Percentiles rank a stretch among this genome's conserved stretches.
Conservation (phyloP, 2,113 vertebrate species). For the Plestiodon gilberti region DNA sequence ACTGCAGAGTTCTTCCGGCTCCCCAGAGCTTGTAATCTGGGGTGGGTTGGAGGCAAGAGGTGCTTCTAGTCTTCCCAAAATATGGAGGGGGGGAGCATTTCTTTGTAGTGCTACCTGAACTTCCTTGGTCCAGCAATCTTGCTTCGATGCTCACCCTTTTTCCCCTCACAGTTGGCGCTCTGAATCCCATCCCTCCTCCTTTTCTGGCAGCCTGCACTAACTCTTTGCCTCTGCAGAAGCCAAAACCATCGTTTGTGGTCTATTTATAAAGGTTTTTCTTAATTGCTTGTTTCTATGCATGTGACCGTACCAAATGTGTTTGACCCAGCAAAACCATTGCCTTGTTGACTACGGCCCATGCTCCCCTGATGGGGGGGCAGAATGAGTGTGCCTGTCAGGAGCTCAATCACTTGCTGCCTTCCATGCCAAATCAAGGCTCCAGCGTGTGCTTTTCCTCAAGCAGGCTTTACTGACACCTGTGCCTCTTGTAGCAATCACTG, state of each 20-base stretch:
- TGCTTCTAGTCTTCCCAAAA: not conserved
- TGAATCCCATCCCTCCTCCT: not conserved
- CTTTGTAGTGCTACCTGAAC: not conserved
- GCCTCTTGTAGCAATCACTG: constrained; percentile 6
- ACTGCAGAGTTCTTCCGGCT: not conserved
- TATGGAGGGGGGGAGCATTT: not conserved
- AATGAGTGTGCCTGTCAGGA: not conserved
- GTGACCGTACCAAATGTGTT: not conserved
- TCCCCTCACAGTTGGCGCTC: not conserved
- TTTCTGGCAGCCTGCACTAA: not conserved
- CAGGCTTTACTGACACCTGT: not conserved
- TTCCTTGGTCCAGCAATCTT: not conserved
- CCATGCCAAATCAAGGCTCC: not conserved
- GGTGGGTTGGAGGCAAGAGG: not conserved
- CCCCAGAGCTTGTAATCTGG: not conserved
- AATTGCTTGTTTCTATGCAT: not conserved
- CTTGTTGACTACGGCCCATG: not conserved
- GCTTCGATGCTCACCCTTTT: not conserved
- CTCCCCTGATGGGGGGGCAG: not conserved
- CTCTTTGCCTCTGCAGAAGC: not conserved
- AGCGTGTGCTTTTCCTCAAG: not conserved
- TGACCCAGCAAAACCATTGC: not conserved
- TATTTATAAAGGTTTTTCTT: constrained; percentile 14
- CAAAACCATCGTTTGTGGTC: not conserved
- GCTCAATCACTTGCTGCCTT: not conserved